These are phyloP conservation scores for Orchesella flavescens DNA, from an alignment of 2,888 invertebrate species.

Conservation along the genomic window DNA sequence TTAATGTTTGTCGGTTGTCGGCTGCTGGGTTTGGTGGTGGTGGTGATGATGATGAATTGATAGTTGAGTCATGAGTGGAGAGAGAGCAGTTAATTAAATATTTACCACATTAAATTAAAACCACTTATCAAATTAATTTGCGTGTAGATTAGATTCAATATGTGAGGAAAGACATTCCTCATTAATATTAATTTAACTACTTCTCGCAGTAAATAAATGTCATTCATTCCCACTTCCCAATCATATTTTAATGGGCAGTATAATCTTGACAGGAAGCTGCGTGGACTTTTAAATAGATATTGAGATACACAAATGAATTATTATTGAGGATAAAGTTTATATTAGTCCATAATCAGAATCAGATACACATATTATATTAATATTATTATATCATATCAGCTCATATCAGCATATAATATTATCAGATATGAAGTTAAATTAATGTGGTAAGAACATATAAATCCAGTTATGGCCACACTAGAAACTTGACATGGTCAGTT, in stretches of 20 bases:
- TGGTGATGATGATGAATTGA: too few relatives aligned
- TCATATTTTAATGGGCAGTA: slow-evolving; percentile 5
- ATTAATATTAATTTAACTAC: slow-evolving; percentile 30
- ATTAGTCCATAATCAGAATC: not conserved
- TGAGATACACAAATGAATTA: not conserved
- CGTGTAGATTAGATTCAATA: slow-evolving; percentile 32
- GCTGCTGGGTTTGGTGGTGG: too few relatives aligned
- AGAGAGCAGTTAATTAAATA: slow-evolving; percentile 30
- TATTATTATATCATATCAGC: too few relatives aligned
- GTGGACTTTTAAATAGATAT: slow-evolving; percentile 28
- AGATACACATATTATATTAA: too few relatives aligned
- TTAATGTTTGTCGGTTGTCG: not conserved
- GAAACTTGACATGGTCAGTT: too few relatives aligned
- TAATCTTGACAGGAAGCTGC: slow-evolving; percentile 53
- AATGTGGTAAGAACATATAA: too few relatives aligned
- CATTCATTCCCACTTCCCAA: slow-evolving; percentile 54
- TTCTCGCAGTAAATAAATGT: slow-evolving; percentile 34
- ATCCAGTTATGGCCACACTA: too few relatives aligned
- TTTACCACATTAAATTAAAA: not conserved
- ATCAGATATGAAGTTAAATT: too few relatives aligned
- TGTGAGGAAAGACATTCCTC: slow-evolving; percentile 39
- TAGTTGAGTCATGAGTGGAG: too few relatives aligned
- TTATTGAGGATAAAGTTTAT: not conserved
- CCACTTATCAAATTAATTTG: not conserved
- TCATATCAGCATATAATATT: too few relatives aligned